Conservation (phyloP, 2,888 invertebrate genomes). For the Unio pictorum region DNA sequence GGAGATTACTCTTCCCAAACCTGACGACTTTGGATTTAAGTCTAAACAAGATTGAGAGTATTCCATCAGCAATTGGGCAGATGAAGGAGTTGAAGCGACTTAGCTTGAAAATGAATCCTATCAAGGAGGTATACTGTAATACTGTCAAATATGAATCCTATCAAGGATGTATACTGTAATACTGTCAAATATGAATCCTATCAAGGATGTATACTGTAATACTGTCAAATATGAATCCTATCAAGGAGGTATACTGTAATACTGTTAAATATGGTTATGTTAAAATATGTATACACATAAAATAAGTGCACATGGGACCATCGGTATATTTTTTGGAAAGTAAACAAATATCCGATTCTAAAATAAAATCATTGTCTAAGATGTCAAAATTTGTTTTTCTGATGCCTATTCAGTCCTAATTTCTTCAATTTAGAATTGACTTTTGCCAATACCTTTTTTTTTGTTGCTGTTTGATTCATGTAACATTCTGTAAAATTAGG, state of each 20-base stretch:
- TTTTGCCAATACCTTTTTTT: too few species aligned
- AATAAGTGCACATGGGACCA: too few species aligned
- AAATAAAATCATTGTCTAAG: too few species aligned
- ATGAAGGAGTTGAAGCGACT: conserved; percentile 91
- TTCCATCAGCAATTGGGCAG: conserved; percentile 89
- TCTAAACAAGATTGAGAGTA: conserved; percentile 84
- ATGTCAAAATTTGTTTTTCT: too few species aligned
- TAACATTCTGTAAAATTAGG: too few species aligned
- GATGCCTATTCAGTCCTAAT: too few species aligned
- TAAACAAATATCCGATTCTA: too few species aligned
- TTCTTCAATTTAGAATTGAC: too few species aligned
- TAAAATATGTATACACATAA: too few species aligned
- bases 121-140: conserved; percentile 69
- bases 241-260: conserved; percentile 69
- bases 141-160: conserved; percentile 75
- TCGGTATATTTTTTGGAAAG: too few species aligned
- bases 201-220: conserved; percentile 69
- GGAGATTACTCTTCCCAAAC: conserved; percentile 77
- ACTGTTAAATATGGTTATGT: not conserved
- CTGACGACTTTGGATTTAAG: conserved; percentile 96
- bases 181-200: conserved; percentile 75
- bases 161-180: conserved; percentile 69
- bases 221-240: conserved; percentile 75
- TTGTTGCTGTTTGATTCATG: too few species aligned
- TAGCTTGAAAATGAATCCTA: conserved; percentile 86